phyloP scores from a whole-genome alignment of 2,797 vertebrate species.

The Poliocrania exsul region DNA sequence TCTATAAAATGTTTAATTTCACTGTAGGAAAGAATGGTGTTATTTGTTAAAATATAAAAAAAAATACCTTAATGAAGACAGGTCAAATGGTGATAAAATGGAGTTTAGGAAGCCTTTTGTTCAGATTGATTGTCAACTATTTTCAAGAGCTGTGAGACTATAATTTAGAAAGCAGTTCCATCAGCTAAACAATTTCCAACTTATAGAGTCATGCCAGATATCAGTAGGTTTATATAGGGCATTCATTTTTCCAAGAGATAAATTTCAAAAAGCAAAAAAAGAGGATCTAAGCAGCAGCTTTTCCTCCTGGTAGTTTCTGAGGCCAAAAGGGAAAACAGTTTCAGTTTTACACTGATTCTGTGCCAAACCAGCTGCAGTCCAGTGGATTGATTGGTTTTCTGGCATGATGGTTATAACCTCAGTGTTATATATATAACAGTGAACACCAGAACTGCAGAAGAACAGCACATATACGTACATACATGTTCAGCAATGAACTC shows the following conservation, averaged over 20 bases:
- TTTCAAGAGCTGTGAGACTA: neutral
- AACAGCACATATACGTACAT: neutral
- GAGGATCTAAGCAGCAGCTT: neutral
- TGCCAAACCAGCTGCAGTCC: neutral
- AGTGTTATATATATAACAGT: neutral
- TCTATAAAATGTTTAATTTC: neutral
- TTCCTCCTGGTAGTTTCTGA: neutral
- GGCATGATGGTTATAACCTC: neutral
- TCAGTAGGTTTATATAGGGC: neutral
- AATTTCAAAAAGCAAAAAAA: neutral
- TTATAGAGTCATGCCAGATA: neutral
- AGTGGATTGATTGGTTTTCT: neutral
- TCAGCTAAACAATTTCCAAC: neutral
- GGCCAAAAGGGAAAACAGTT: neutral
- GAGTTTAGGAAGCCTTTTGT: neutral
- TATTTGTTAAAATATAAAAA: neutral
- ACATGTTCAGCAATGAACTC: neutral
- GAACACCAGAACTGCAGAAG: neutral
- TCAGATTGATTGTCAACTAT: neutral
- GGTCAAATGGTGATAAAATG: neutral
- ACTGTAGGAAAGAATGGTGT: neutral
- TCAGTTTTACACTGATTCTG: neutral
- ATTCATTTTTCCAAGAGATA: neutral
- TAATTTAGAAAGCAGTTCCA: neutral
- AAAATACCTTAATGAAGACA: neutral